These are phyloP conservation scores for Gymnocypris eckloni DNA, from an alignment of 2,797 vertebrate species.

Conservation along the genomic window DNA sequence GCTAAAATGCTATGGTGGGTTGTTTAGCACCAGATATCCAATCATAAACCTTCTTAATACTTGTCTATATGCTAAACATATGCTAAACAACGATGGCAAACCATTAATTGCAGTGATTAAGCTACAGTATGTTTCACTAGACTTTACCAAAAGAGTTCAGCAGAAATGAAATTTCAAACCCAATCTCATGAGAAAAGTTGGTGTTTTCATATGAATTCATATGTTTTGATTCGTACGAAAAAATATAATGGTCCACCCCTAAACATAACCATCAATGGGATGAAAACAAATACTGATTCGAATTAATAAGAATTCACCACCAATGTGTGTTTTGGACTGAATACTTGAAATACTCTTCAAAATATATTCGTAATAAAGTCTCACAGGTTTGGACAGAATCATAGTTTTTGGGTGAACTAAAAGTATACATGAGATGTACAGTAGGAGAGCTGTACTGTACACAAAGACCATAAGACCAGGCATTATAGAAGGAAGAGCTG, in stretches of 20 bases:
- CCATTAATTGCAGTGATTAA: not conserved
- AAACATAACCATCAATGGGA: not conserved
- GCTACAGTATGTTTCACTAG: not conserved
- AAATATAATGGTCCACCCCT: not conserved
- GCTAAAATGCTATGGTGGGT: not conserved
- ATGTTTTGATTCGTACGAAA: not conserved
- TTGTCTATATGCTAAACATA: not conserved
- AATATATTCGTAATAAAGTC: not conserved
- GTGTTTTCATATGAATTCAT: too few species aligned
- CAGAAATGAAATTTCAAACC: not conserved
- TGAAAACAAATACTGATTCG: not conserved
- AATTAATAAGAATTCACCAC: not conserved
- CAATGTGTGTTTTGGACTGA: not conserved
- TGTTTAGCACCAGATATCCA: not conserved
- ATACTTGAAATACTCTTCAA: not conserved
- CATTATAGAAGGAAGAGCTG: slow-evolving; percentile 2
- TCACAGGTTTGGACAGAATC: not conserved
- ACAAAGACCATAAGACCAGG: not conserved
- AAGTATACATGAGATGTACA: not conserved
- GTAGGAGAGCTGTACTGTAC: slow-evolving; percentile 8
- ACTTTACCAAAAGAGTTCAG: not conserved
- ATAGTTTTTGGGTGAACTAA: not conserved
- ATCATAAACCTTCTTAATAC: not conserved
- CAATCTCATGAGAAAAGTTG: not conserved
- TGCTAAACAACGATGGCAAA: not conserved